phyloP scores from a whole-genome alignment of 2,797 vertebrate genomes.

The Pachyuromys duprasi region DNA sequence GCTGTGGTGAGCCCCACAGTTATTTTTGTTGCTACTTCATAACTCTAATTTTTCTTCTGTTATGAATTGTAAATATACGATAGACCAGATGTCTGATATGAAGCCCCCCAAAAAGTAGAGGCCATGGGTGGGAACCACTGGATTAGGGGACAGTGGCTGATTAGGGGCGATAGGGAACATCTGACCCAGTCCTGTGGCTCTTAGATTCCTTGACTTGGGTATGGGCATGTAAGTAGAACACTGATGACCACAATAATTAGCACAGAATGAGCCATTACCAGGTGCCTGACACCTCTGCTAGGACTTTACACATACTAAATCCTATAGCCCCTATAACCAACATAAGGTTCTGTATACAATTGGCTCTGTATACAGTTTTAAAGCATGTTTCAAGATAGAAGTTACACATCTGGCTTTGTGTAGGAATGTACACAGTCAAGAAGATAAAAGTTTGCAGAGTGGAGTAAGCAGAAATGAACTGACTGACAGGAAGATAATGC shows the following conservation, averaged over 20 bases:
- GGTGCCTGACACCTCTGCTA: background rate
- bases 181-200: background rate
- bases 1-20: background rate
- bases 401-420: background rate
- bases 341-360: background rate
- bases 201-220: slow-evolving; percentile 1
- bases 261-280: background rate
- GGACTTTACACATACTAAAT: background rate
- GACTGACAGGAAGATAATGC: background rate
- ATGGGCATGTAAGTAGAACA: slow-evolving; percentile 10
- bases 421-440: background rate
- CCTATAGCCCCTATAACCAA: background rate
- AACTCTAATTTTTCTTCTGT: background rate
- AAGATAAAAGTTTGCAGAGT: slow-evolving; percentile 6
- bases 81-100: background rate
- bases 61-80: background rate
- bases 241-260: background rate
- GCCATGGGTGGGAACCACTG: background rate
- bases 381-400: background rate
- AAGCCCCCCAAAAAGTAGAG: no score
- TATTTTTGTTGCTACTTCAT: background rate
- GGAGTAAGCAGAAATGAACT: background rate
- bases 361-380: slow-evolving; percentile 11
- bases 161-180: background rate
- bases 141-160: background rate